Evolutionary conservation across 2,113 vertebrate genomes (phyloP).

Genomic region (Neolamprologus devosi): DNA sequence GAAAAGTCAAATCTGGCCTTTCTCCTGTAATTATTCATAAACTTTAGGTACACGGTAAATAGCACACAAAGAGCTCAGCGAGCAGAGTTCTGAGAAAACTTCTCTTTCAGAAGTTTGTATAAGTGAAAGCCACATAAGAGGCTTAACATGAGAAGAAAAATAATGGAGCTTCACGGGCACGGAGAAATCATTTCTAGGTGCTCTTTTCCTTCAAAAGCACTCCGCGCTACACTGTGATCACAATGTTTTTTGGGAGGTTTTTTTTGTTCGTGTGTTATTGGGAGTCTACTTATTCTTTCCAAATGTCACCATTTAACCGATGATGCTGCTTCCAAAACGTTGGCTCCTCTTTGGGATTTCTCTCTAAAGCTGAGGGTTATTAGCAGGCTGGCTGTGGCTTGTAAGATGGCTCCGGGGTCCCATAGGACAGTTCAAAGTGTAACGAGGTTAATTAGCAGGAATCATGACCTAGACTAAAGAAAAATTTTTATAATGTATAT

Average conservation of each 20-base stretch:
- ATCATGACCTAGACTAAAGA: conserved; percentile 6
- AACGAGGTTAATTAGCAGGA: conserved; percentile 48
- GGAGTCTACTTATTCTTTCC: neutral
- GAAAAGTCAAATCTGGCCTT: conserved; percentile 39
- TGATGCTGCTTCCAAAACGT: neutral
- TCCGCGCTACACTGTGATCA: neutral
- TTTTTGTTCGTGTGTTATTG: neutral
- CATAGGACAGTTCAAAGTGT: conserved; percentile 41
- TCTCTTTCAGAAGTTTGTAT: neutral
- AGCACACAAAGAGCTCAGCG: neutral
- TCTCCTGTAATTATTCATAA: conserved; percentile 31
- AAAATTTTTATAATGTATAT: fast-evolving
- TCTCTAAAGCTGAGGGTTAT: neutral
- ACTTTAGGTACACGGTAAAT: conserved; percentile 10
- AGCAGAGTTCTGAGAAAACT: neutral
- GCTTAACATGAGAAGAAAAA: neutral
- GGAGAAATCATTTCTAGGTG: neutral
- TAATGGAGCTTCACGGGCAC: neutral
- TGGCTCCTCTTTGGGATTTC: conserved; percentile 18
- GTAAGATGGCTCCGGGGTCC: conserved; percentile 19
- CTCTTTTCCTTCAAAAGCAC: neutral
- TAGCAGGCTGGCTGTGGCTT: neutral
- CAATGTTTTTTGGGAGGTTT: neutral
- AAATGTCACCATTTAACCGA: conserved; percentile 16
- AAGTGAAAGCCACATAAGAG: neutral